Evolutionary conservation across 2,113 vertebrate genomes (phyloP).

Genomic region (Platycercus adscitus): DNA sequence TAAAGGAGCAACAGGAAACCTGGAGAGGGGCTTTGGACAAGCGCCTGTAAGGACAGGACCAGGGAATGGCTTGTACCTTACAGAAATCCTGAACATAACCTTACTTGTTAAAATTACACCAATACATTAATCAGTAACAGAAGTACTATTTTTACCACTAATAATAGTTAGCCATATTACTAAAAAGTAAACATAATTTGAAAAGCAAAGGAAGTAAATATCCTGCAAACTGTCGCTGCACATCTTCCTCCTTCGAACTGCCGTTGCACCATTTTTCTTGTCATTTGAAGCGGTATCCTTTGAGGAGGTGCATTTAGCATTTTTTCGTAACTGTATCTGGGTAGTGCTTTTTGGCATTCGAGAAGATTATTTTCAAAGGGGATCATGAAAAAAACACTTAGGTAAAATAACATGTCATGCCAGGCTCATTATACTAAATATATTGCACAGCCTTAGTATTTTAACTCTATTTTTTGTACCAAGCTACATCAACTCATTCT

Average conservation of each 20-base stretch:
- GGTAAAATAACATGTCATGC: neutral
- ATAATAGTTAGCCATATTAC: neutral
- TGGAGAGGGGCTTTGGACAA: neutral
- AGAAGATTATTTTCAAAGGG: neutral
- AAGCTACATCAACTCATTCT: neutral
- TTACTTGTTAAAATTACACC: slow-evolving; percentile 6
- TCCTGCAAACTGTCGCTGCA: neutral
- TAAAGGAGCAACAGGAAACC: neutral
- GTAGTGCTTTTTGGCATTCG: neutral
- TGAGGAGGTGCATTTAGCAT: neutral
- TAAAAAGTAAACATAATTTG: neutral
- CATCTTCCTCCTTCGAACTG: neutral
- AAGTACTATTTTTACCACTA: neutral
- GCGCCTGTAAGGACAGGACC: neutral
- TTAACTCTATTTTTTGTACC: neutral
- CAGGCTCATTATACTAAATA: neutral
- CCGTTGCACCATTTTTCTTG: neutral
- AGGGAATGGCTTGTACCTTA: neutral
- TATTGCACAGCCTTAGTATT: neutral
- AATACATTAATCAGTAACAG: neutral
- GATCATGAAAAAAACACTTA: neutral
- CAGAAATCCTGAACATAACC: neutral
- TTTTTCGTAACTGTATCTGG: neutral
- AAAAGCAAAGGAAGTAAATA: neutral
- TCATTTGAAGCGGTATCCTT: neutral